phyloP scores from a whole-genome alignment of 2,113 vertebrate genomes.

The Pleuronectes platessa region DNA sequence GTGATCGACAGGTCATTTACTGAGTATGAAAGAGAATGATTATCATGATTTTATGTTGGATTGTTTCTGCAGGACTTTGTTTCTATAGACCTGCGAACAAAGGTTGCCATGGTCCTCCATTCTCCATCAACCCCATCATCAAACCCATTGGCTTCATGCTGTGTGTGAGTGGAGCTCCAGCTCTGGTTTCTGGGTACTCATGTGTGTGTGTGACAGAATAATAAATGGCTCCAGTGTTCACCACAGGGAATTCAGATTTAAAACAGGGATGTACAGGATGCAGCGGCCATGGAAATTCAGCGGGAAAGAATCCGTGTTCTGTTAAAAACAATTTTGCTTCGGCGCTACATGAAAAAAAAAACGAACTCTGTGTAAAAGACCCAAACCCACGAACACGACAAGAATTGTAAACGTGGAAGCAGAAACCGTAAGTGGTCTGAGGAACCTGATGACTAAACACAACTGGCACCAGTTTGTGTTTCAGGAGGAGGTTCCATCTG shows the following conservation, averaged over 20 bases:
- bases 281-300: conserved; percentile 23
- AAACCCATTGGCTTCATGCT: conserved; percentile 11
- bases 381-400: too few species aligned
- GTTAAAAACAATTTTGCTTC: conserved; percentile 19
- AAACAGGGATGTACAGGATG: conserved; percentile 19
- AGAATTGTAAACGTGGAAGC: too few species aligned
- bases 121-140: too few species aligned
- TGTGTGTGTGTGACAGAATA: conserved; percentile 53
- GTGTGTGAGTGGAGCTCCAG: conserved; percentile 16
- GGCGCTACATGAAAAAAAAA: neutral
- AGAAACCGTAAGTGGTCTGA: too few species aligned
- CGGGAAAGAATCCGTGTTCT: conserved; percentile 14
- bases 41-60: too few species aligned
- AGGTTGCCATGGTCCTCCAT: too few species aligned
- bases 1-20: too few species aligned
- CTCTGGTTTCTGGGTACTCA: conserved; percentile 8
- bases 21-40: too few species aligned
- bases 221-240: conserved; percentile 47
- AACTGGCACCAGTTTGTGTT: neutral
- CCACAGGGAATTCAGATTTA: neutral
- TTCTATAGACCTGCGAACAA: neutral
- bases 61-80: too few species aligned
- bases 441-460: too few species aligned
- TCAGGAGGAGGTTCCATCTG: conserved; percentile 11
- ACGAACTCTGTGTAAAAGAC: neutral